Evolutionary conservation across 2,113 vertebrate species (phyloP), one percentile per base, ranked within the genome.

Genomic region (Notiomystis cincta): DNA sequence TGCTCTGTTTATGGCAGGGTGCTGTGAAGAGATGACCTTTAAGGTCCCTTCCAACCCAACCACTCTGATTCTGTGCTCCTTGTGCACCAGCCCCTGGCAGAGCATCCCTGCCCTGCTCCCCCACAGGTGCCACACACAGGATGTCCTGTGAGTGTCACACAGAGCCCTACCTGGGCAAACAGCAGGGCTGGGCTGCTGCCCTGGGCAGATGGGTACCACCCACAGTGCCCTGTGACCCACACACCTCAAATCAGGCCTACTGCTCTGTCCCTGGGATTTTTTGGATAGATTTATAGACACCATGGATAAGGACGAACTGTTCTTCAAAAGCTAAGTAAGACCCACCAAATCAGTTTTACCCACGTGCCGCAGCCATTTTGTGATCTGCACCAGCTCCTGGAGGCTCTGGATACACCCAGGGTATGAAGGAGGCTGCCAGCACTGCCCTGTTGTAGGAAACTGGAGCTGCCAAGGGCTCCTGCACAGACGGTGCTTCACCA

Each of bases 301-400:
- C 14, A 37, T 5, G 13, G 42, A 11, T 70, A 70, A 84, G 48
- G 61, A 66, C 35, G 79, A 83, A 84, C 11, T 28, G 15, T 5
- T 44, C 48, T 72, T 75, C 65, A 51, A 27, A 79, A 66, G 56
- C 38, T 48, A 44, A 23, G 38, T 37, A 38, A 87, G 50, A 93
- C 11, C 51, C 48, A 89, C 48, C 48, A 57, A 30, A 76, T 19
- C 61, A 37, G 44, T 67, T 75, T 71, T 44, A 48, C 11, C n/a
- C 3, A 1, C 8, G 45, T 30, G 48, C 64, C 0, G 0, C 45
- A 57, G 60, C 51, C 47, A 31, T 8, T 79, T 38, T 37, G n/a
- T 48, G 45, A 35, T 11, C 65, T 71, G 48, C 25, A 54, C 23
- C 56, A 90, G 76, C 48, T 90, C 40, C 53, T 1, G 2, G 14